Evolutionary conservation across 2,113 vertebrate species (phyloP), one percentile per base, ranked within the genome.

Genomic region (Ondatra zibethicus): DNA sequence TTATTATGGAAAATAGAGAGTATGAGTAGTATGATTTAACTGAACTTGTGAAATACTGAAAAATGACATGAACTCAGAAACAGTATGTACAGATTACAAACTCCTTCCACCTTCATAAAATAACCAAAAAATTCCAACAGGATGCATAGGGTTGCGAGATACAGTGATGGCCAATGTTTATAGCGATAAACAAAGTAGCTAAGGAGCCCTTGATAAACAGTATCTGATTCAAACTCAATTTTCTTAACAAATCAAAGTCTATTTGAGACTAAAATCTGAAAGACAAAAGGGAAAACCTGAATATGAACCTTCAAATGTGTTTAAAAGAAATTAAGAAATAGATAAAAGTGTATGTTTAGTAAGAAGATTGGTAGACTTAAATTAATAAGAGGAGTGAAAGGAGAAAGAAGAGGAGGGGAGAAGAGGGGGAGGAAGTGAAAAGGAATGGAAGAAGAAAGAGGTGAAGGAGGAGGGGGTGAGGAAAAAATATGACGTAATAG

Each of bases 11-110:
- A 93, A 96, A 61, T 5, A 93, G 4, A 91, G 8, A 23, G n/a
- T 95, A 78, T 89, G 91, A 89, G 78, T 86, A 89, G 14, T 39
- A 82, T 85, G n/a, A 96, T 11, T 91, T 93, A n/a, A 25, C 61
- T 88, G 23, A 19, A 76, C 81, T 94, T 96, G 72, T 29, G 87
- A 93, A 47, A 45, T 23, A 90, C 5, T 92, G 76, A 39, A 91
- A 88, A 95, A 93, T 84, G 2, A 85, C 96, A 76, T 77, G n/a
- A 88, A 39, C 81, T 95, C 68, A 88, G 10, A 55, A 89, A 33
- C 47, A 70, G 65, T 16, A 70, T 52, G 3, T 47, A 66, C 19
- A 89, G 39, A 45, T 58, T 89, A 31, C 31, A 81, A 85, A 87
- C 1, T 25, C 42, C 27, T 65, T 31, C 63, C 3, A 66, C 76